Conservation (phyloP, 2,797 vertebrate species). For the Brachyrhaphis roseni region DNA sequence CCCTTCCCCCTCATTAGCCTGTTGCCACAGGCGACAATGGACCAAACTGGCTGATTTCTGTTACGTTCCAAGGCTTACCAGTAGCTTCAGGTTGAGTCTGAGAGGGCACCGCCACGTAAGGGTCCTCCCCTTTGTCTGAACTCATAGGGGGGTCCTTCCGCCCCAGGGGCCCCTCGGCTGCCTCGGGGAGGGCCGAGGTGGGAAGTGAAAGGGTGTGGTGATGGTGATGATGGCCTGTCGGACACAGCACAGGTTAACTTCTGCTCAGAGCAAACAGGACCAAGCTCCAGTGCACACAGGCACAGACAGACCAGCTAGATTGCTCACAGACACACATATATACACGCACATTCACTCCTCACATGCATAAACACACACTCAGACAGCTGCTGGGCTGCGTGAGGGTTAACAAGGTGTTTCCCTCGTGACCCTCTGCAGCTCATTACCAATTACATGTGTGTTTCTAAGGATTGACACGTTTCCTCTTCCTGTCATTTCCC, state of each 20-base stretch:
- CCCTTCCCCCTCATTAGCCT: slow-evolving; percentile 21
- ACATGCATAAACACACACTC: slow-evolving; percentile 23
- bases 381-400: slow-evolving; percentile 58
- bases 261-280: slow-evolving; percentile 35
- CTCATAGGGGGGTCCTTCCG: slow-evolving; percentile 89
- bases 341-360: slow-evolving; percentile 3
- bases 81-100: slow-evolving; percentile 95
- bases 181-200: slow-evolving; percentile 86
- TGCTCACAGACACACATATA: slow-evolving; percentile 5
- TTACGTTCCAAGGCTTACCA: slow-evolving; percentile 98
- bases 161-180: slow-evolving; percentile 84
- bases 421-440: slow-evolving; percentile 56
- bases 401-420: slow-evolving; percentile 54
- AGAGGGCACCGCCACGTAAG: slow-evolving; percentile 93
- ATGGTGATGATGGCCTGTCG: slow-evolving; percentile 89
- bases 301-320: slow-evolving; percentile 38
- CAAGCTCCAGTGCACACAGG: slow-evolving; percentile 44
- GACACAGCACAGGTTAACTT: slow-evolving; percentile 85
- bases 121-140: slow-evolving; percentile 91
- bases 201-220: slow-evolving; percentile 89
- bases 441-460: slow-evolving; percentile 65
- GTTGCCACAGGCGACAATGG: slow-evolving; percentile 79
- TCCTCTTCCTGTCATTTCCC: slow-evolving; percentile 37
- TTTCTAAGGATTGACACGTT: slow-evolving; percentile 45
- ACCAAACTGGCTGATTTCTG: slow-evolving; percentile 64